Base-by-base conservation (phyloP, 2,113 vertebrate species). In the Ibidorhyncha struthersii region DNA sequence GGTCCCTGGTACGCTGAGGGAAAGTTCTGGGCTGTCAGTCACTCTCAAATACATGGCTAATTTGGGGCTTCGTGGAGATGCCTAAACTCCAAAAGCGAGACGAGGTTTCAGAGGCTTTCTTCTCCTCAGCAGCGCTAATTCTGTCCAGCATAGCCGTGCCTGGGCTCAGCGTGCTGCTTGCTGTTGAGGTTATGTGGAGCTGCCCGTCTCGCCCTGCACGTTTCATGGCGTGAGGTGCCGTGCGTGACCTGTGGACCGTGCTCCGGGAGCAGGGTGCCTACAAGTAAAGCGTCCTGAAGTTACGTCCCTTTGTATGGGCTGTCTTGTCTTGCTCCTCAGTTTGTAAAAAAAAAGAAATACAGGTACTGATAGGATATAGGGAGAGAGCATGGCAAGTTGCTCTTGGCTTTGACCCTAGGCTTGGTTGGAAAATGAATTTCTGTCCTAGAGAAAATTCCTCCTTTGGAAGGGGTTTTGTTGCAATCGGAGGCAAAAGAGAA, bases 1-100 rank as follows among this genome's bases (percentile, higher is more conserved):
- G 36, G 36, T 86, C 40, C 20, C 41, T 73, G 58, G 10, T 86
- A 49, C 76, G 80, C 62, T 8, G 36, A 92, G 77, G 59, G 80
- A 86, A 55, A 25, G 72, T 91, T 93, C 86, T 29, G 86, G 82
- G 59, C 71, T 96, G 93, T 90, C 95, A 89, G 17, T 92, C 59
- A 27, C 36, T 88, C 71, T 80, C 52, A 93, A 62, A 63, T 84
- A 74, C 32, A 21, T 53, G 17, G 76, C 50, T 80, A 77, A 86
- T 96, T 66, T 89, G 53, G 36, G 17, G 23, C 79, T 93, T 90
- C 8, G 6, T 70, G 80, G 58, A 86, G 76, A 66, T 89, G 45
- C 40, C 71, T 70, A 38, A 59, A 58, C 82, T 90, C 89, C 58
- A 52, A 61, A 93, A 72, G 50, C 2, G 5, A 38, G 38, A 50